Conservation (phyloP, 2,797 vertebrate species). For the Smutsia gigantea region DNA sequence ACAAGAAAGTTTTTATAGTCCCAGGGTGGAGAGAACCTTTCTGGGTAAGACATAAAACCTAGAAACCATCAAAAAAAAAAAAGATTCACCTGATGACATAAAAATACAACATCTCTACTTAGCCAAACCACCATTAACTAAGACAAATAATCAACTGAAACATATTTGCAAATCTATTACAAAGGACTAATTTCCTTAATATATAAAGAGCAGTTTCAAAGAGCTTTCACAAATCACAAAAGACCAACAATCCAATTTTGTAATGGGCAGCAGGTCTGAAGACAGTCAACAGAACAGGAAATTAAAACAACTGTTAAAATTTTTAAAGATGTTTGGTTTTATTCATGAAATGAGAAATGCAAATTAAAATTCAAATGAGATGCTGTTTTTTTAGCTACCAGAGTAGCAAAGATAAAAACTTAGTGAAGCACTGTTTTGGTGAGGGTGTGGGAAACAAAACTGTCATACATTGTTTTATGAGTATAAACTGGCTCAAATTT, state of each 20-base stretch:
- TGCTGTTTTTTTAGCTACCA: neutral
- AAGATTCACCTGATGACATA: neutral
- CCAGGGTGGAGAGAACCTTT: neutral
- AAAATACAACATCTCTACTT: neutral
- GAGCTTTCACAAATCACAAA: neutral
- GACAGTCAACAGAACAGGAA: neutral
- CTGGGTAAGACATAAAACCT: constrained; percentile 11
- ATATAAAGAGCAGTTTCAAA: neutral
- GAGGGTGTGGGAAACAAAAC: neutral
- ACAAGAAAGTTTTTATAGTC: neutral
- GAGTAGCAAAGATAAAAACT: neutral
- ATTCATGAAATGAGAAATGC: constrained; percentile 22
- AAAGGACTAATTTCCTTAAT: neutral
- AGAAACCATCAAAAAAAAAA: neutral
- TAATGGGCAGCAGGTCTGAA: neutral
- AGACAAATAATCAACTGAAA: neutral
- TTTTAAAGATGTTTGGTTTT: neutral
- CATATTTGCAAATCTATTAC: neutral
- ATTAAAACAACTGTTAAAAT: neutral
- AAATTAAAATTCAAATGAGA: constrained; percentile 15
- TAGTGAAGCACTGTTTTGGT: neutral
- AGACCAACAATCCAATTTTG: neutral
- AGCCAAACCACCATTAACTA: neutral
- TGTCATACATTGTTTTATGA: neutral
- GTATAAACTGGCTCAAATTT: neutral